Percentiles rank a stretch among this genome's conserved stretches.
Conservation (phyloP, 1,140 invertebrate species). For the Saccostrea cuccullata region DNA sequence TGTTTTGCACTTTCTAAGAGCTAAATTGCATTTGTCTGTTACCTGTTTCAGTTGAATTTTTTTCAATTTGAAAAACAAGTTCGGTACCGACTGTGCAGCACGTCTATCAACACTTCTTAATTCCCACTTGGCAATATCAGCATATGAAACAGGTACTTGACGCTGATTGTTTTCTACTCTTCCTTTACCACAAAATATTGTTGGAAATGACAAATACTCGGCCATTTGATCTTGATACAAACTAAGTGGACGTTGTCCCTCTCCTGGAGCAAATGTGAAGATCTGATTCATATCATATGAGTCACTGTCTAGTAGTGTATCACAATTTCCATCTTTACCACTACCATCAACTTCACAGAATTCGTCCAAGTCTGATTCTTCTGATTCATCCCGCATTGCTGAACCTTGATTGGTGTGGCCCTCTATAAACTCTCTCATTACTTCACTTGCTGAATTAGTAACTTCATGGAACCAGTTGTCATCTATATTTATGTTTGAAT, state of each 20-base stretch:
- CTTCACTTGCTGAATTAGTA: slow-evolving; percentile 16
- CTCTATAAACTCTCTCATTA: slow-evolving; percentile 39
- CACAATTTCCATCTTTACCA: no score
- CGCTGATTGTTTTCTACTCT: slow-evolving; percentile 12
- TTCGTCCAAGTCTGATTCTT: slow-evolving; percentile 24
- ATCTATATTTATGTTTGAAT: slow-evolving; percentile 39
- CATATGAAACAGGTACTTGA: no score
- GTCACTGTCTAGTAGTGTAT: no score
- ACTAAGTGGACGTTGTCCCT: slow-evolving; percentile 48
- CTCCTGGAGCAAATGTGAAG: slow-evolving; percentile 48
- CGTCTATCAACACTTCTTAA: neutral
- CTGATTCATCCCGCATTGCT: neutral
- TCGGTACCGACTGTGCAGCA: no score
- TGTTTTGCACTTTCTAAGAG: slow-evolving; percentile 43
- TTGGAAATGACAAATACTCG: slow-evolving; percentile 56
- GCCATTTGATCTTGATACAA: slow-evolving; percentile 52
- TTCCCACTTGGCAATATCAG: slow-evolving; percentile 47
- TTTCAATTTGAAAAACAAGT: no score
- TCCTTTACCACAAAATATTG: slow-evolving; percentile 61
- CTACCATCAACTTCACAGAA: slow-evolving; percentile 39
- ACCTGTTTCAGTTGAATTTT: slow-evolving; percentile 39
- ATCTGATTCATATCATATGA: slow-evolving; percentile 27
- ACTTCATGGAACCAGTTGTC: slow-evolving; percentile 22
- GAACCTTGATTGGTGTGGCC: neutral
- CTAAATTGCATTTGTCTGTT: slow-evolving; percentile 43